Evolutionary conservation across 2,113 vertebrate genomes (phyloP).

Genomic region (Chinchilla lanigera): DNA sequence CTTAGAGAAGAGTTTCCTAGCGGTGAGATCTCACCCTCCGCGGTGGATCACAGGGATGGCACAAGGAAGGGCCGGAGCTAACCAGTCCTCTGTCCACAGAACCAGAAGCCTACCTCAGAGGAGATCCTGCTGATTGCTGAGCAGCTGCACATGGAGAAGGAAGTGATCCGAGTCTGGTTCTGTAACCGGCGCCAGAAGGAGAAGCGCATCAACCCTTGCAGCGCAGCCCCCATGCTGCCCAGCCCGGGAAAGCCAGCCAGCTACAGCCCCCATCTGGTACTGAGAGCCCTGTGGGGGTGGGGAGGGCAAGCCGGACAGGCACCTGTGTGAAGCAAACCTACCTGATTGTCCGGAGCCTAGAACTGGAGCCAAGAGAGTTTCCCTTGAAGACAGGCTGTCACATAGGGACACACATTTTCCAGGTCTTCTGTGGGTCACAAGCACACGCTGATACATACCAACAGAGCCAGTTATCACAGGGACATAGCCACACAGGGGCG

Average conservation of each 20-base stretch:
- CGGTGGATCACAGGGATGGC: neutral
- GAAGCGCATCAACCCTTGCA: constrained; percentile 95
- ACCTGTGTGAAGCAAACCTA: neutral
- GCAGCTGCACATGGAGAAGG: constrained; percentile 96
- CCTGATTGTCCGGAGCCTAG: neutral
- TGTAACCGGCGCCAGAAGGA: constrained; percentile 96
- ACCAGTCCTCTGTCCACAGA: constrained; percentile 83
- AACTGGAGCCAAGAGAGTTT: neutral
- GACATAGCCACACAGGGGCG: neutral
- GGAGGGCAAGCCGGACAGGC: neutral
- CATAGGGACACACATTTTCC: neutral
- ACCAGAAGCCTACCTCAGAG: constrained; percentile 98
- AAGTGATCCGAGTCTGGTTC: constrained; percentile 97
- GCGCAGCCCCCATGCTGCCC: constrained; percentile 91
- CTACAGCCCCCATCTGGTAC: constrained; percentile 88
- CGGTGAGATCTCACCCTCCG: constrained; percentile 85
- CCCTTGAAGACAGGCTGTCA: neutral
- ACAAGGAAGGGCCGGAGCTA: neutral
- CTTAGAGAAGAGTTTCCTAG: constrained; percentile 94
- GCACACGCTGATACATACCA: neutral
- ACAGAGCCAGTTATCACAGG: neutral
- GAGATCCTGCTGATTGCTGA: constrained; percentile 94
- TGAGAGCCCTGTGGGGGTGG: neutral
- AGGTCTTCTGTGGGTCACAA: neutral
- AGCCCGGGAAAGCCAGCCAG: constrained; percentile 92